Evolutionary conservation across 2,113 vertebrate genomes (phyloP), one percentile per base, ranked within the genome.

Genomic region (Oryzias javanicus): DNA sequence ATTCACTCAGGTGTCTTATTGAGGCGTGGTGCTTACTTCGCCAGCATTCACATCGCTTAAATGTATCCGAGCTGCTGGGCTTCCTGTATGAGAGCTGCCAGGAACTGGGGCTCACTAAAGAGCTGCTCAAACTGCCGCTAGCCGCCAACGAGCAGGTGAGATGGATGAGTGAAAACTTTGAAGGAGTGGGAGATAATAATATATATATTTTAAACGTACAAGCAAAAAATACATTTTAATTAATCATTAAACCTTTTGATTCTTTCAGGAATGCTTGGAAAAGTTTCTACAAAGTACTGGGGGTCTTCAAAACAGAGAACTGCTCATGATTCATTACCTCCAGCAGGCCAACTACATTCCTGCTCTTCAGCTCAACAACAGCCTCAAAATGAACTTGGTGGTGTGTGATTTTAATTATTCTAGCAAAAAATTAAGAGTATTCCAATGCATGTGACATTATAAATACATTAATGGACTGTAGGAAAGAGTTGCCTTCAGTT

Each of bases 291-390:
- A 93, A 78, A 90, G 88, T 52, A 93, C 64, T 14, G 85, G 92
- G 16, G 93, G 89, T 70, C 87, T 93, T 60, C 91, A 92, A 72
- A 98, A 95, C 85, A 84, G 89, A 12, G 96, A 98, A 75, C 91
- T 95, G 63, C 91, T 96, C 58, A 88, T 98, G 89, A 92, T 95
- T 46, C 94, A 96, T 82, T 93, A 95, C 76, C 91, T 98, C 61
- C 96, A 96, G 66, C 93, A 91, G 78, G 92, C 95, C 67, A 96
- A 94, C 86, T 97, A 96, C 54, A 91, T 96, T 27, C 91, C 95
- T 76, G 96, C 96, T 0, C 87, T 97, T 44, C 94, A 93, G 79
- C 75, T 96, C 70, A 97, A 97, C 90, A 94, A 94, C 10, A 91
- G 88, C 44, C 84, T 98, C 59, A 95, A 94, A 70, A 75, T 86